Percentiles rank a stretch among this genome's conserved stretches.
Evolutionary conservation across 2,888 invertebrate species (phyloP).

Genomic region (Eucera pruinosa): DNA sequence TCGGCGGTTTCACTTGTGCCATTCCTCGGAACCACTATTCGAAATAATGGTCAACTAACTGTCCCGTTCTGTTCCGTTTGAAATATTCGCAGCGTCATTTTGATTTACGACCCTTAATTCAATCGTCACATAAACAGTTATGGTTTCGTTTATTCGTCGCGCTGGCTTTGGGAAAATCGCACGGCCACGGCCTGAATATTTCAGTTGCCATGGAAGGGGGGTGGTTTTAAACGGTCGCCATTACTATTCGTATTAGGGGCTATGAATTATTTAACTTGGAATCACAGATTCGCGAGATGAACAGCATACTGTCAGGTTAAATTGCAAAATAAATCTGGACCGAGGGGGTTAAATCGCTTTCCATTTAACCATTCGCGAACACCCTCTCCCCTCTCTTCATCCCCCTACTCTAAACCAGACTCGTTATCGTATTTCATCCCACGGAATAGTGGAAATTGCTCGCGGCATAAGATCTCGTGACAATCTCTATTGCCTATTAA

Average conservation of each 20-base stretch:
- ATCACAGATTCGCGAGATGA: slow-evolving; percentile 48
- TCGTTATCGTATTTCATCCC: slow-evolving; percentile 45
- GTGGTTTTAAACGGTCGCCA: slow-evolving; percentile 32
- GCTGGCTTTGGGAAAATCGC: background rate
- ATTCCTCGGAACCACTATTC: background rate
- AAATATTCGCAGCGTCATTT: slow-evolving; percentile 21
- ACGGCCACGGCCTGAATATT: slow-evolving; percentile 24
- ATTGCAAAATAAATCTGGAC: slow-evolving; percentile 52
- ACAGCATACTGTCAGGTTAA: slow-evolving; percentile 48
- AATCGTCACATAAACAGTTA: slow-evolving; percentile 33
- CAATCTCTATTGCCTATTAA: slow-evolving; percentile 4
- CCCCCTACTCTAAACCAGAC: background rate
- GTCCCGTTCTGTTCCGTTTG: background rate
- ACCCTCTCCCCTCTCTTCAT: background rate
- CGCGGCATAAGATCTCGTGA: slow-evolving; percentile 8
- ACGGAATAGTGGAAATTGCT: slow-evolving; percentile 4
- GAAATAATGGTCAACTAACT: background rate
- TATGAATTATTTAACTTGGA: slow-evolving; percentile 52
- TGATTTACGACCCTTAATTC: slow-evolving; percentile 35
- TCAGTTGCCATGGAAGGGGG: background rate
- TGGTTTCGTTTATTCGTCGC: slow-evolving; percentile 27
- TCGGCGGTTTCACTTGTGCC: no score
- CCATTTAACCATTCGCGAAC: slow-evolving; percentile 41
- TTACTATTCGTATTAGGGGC: slow-evolving; percentile 49
- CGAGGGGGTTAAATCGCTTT: slow-evolving; percentile 41